Conservation (phyloP, 1,140 invertebrate genomes). For the Drosophila pectinifera region DNA sequence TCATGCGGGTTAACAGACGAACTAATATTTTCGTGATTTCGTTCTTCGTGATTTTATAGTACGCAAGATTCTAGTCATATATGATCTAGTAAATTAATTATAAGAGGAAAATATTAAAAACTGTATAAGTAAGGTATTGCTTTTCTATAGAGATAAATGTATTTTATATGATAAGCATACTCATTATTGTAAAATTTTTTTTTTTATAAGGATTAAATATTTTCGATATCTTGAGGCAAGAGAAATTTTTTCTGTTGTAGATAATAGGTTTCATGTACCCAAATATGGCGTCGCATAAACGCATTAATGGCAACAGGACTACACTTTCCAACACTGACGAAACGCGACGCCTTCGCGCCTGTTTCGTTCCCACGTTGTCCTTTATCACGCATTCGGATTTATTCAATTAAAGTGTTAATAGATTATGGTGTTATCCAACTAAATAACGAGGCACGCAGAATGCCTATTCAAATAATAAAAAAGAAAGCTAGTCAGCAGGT, state of each 20-base stretch:
- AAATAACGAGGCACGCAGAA: neutral
- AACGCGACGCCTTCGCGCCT: slow-evolving; percentile 10
- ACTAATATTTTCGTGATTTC: neutral
- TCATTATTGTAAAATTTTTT: too few relatives aligned
- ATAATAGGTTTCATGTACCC: neutral
- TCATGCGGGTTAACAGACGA: neutral
- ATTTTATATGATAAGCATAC: too few relatives aligned
- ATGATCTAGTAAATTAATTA: neutral
- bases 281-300: slow-evolving; percentile 6
- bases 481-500: neutral
- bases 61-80: neutral
- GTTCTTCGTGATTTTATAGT: neutral
- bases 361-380: slow-evolving; percentile 32
- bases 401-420: neutral
- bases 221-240: neutral
- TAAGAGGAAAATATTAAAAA: too few relatives aligned
- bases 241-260: too few relatives aligned
- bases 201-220: neutral
- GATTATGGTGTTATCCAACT: neutral
- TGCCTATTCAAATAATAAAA: neutral
- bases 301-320: slow-evolving; percentile 7
- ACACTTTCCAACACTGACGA: slow-evolving; percentile 28
- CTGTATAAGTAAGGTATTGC: too few relatives aligned
- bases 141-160: too few relatives aligned
- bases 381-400: slow-evolving; percentile 24